Conservation (phyloP, 2,113 vertebrate genomes). For the Vulpes vulpes region DNA sequence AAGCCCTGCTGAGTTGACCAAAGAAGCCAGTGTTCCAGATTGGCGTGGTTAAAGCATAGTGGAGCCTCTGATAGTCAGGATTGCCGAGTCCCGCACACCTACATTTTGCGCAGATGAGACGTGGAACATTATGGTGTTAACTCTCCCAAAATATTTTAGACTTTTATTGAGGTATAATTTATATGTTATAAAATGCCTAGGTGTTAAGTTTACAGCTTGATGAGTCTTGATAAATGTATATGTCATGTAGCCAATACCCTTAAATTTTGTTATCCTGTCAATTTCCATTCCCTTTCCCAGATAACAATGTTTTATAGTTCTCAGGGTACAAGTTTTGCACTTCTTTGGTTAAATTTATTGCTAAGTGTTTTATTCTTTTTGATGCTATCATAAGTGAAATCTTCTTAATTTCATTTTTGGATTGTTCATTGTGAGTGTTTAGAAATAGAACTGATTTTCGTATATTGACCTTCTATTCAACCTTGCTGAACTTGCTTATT, state of each 20-base stretch:
- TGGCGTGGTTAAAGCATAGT: not conserved
- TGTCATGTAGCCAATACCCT: not conserved
- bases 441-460: constrained; percentile 9
- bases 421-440: not conserved
- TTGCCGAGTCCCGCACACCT: not conserved
- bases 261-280: not conserved
- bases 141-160: not conserved
- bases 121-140: not conserved
- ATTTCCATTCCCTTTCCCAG: not conserved
- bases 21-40: not conserved
- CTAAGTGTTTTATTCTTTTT: not conserved
- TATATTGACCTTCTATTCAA: not conserved
- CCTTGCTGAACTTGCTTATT: not conserved
- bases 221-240: not conserved
- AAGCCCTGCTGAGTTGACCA: not conserved
- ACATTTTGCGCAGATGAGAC: not conserved
- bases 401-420: constrained; percentile 4
- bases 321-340: not conserved
- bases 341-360: not conserved
- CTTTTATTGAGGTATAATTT: not conserved
- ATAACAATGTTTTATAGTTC: not conserved
- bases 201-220: not conserved
- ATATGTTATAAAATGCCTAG: not conserved
- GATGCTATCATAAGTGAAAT: not conserved
- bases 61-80: not conserved